phyloP scores from a whole-genome alignment of 2,888 invertebrate genomes.

The Melinaea menophilus region DNA sequence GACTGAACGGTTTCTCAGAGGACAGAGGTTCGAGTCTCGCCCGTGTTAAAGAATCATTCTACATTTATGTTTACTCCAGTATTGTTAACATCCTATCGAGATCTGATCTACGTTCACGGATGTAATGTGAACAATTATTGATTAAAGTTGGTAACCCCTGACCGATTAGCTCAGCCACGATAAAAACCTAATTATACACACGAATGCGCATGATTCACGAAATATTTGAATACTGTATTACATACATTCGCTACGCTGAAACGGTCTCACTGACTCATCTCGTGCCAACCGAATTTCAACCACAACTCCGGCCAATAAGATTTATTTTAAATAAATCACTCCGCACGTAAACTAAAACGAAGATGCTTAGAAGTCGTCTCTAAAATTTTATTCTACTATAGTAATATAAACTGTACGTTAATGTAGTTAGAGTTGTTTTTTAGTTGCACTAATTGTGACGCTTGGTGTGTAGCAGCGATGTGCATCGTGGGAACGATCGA shows the following conservation, averaged over 20 bases:
- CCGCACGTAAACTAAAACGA: slow-evolving; percentile 48
- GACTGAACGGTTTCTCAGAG: too few relatives aligned
- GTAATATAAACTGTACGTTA: slow-evolving; percentile 25
- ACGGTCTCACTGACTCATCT: slow-evolving; percentile 38
- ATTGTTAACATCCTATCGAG: not conserved
- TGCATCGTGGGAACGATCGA: slow-evolving; percentile 67
- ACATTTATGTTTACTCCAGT: too few relatives aligned
- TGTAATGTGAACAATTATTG: slow-evolving; percentile 3
- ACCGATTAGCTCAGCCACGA: slow-evolving; percentile 52
- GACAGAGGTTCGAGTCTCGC: too few relatives aligned
- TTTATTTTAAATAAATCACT: slow-evolving; percentile 31
- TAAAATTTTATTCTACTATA: slow-evolving; percentile 31
- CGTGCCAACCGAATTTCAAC: slow-evolving; percentile 31
- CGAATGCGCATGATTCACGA: slow-evolving; percentile 68
- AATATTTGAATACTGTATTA: slow-evolving; percentile 62
- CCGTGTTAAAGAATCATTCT: too few relatives aligned
- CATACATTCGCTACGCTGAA: slow-evolving; percentile 52
- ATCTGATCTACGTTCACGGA: not conserved
- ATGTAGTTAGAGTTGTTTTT: slow-evolving; percentile 38
- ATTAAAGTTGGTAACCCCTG: slow-evolving; percentile 47
- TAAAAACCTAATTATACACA: slow-evolving; percentile 68
- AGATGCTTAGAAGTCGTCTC: slow-evolving; percentile 49
- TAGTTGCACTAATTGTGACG: slow-evolving; percentile 40
- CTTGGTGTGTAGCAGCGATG: slow-evolving; percentile 53
- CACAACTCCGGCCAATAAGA: slow-evolving; percentile 17